A percentile compares a stretch with the other conserved stretches of the same genome.
These are phyloP conservation scores for Pangasius djambal DNA, from an alignment of 2,797 vertebrate species.

Conservation along the genomic window DNA sequence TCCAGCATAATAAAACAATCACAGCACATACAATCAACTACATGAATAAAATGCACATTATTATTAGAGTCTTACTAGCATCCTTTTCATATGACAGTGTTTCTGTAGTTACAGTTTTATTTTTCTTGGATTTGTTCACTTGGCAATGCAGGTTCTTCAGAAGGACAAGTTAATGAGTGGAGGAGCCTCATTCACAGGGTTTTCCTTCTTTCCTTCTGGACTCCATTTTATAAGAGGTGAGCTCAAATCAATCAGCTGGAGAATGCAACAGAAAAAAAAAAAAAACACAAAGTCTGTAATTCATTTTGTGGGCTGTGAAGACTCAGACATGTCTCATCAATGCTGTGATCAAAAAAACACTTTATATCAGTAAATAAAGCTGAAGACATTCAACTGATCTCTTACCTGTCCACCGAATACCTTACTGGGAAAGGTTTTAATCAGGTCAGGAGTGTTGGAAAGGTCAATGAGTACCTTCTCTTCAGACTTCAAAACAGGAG, in stretches of 20 bases:
- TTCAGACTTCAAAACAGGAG: conserved; percentile 63
- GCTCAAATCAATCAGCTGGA: conserved; percentile 78
- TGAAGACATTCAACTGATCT: neutral
- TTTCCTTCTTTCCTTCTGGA: conserved; percentile 74
- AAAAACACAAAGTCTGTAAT: neutral
- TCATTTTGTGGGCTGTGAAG: neutral
- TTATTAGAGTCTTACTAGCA: neutral
- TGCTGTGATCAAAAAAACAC: neutral
- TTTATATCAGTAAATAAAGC: neutral
- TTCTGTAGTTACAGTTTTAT: neutral
- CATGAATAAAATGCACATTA: conserved; percentile 43
- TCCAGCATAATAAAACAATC: conserved; percentile 26
- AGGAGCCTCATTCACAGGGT: conserved; percentile 56
- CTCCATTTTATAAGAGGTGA: conserved; percentile 82
- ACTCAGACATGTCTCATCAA: neutral
- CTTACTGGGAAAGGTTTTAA: conserved; percentile 62
- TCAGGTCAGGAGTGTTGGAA: conserved; percentile 84
- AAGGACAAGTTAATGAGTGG: conserved; percentile 79
- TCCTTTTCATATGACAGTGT: conserved; percentile 21
- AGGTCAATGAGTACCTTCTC: conserved; percentile 87
- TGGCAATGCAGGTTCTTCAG: conserved; percentile 46
- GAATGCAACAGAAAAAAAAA: conserved; percentile 1
- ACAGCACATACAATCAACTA: conserved; percentile 21
- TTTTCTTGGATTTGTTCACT: conserved; percentile 25
- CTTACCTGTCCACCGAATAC: conserved; percentile 71